Percentiles rank a stretch among this genome's conserved stretches.
phyloP scores from a whole-genome alignment of 2,113 vertebrate species.

The Pterocles burchelli region DNA sequence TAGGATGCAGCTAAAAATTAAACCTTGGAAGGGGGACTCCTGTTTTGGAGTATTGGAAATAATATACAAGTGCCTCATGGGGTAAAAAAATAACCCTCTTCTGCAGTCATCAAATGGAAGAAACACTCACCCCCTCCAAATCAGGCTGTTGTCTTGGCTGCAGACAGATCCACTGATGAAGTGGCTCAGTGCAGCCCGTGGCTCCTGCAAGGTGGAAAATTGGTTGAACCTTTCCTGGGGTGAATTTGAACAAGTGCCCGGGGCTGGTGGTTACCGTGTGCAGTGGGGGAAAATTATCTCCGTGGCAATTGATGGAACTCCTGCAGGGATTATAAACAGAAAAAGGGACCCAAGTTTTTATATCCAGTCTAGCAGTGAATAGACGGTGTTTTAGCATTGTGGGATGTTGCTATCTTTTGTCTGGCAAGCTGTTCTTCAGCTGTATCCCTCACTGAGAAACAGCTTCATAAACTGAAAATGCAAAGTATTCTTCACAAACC shows the following conservation, averaged over 20 bases:
- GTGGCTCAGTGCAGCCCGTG: not conserved
- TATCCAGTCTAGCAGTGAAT: not conserved
- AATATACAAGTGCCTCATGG: not conserved
- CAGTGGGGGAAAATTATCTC: not conserved
- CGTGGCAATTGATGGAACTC: not conserved
- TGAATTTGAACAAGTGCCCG: not conserved
- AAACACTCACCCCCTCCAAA: not conserved
- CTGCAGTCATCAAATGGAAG: not conserved
- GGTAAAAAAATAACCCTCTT: not conserved
- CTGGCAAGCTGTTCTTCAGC: not conserved
- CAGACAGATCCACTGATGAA: not conserved
- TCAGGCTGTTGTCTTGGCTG: not conserved
- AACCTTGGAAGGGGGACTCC: not conserved
- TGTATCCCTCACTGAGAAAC: not conserved
- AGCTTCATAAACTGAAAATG: not conserved
- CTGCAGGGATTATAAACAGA: not conserved
- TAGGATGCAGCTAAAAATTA: not conserved
- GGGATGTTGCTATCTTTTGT: not conserved
- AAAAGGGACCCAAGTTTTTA: not conserved
- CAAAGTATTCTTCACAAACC: not conserved
- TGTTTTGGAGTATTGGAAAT: not conserved
- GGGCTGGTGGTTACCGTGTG: not conserved
- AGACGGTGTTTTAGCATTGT: fast-evolving
- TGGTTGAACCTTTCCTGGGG: not conserved
- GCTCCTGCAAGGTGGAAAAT: not conserved